Evolutionary conservation across 2,113 vertebrate genomes (phyloP).

Genomic region (Cyprinus carpio): DNA sequence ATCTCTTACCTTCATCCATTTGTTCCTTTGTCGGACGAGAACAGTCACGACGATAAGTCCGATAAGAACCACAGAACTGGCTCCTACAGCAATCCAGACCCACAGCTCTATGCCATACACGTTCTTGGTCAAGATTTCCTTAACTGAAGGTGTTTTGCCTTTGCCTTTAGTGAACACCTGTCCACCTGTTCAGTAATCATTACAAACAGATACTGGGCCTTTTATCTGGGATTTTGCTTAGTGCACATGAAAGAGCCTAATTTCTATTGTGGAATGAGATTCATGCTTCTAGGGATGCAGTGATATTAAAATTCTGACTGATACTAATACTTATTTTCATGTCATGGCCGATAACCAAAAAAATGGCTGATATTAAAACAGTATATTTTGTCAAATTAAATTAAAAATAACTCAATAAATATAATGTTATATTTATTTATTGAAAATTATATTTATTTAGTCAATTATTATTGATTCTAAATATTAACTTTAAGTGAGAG

Average conservation of each 20-base stretch:
- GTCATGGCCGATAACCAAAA: not conserved
- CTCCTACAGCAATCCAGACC: conserved; percentile 64
- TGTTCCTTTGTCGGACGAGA: conserved; percentile 53
- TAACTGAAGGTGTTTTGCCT: not conserved
- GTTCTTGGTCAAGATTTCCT: not conserved
- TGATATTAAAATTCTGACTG: not conserved
- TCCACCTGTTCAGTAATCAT: conserved; percentile 8
- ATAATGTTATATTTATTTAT: not conserved
- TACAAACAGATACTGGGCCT: not conserved
- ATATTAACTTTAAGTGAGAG: not conserved
- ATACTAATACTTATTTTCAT: not conserved
- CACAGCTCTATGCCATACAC: conserved; percentile 57
- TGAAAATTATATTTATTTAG: not conserved
- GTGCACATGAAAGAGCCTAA: not conserved
- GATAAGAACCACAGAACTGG: conserved; percentile 57
- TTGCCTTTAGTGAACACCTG: not conserved
- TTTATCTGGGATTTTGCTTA: not conserved
- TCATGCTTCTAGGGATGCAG: not conserved
- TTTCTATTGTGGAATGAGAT: not conserved
- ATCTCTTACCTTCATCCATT: conserved; percentile 64
- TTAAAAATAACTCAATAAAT: not conserved
- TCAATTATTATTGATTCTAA: too few species aligned
- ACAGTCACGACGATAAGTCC: conserved; percentile 56
- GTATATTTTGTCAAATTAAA: not conserved
- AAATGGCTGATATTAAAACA: not conserved